Base-by-base conservation (phyloP, 1,140 invertebrate species). In the Sitodiplosis mosellana region DNA sequence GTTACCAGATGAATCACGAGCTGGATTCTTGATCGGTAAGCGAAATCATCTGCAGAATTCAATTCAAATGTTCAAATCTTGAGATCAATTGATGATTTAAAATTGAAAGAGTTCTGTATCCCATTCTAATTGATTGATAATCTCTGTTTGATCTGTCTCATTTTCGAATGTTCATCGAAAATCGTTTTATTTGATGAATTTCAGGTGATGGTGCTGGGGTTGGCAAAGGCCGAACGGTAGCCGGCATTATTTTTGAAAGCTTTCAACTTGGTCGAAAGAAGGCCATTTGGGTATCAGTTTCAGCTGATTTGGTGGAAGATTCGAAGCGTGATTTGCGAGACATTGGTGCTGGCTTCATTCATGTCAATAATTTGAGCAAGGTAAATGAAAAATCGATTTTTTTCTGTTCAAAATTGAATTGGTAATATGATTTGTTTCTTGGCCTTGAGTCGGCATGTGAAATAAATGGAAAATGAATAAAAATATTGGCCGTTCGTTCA, bases 181-280 rank as follows among this genome's bases (percentile, higher is more conserved):
- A 54, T 42, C 52, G 51, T 33, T 49, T 4, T 6, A 40, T 18
- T 40, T n/a, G 3, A 6, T 15, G 14, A 4, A 15, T 54, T 54
- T 2, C 53, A 83, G 89, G 91, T 54, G 93, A 97, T 69, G 93
- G 93, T 52, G 92, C 93, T 54, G 93, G 93, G 61, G 92, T 98
- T 20, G 93, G 94, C 21, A 97, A 98, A 69, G 93, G 93, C 34
- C 73, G 93, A 52, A 97, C 92, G 1, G 88, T 97, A 54, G 91
- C 87, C 6, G 91, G 92, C 21, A 83, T 96, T 33, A 96, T 97
- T 54, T 93, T 79, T 67, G 93, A 98, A 69, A 98, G 97, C 68
- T 95, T 88, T 59, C 56, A 92, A 36, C 80, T 81, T 54, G 86
- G 87, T 3, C 67, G 91, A 43, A 94, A 91, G 67, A 77, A 85